Evolutionary conservation across 2,113 vertebrate species (phyloP).

Genomic region (Elanoides forficatus): DNA sequence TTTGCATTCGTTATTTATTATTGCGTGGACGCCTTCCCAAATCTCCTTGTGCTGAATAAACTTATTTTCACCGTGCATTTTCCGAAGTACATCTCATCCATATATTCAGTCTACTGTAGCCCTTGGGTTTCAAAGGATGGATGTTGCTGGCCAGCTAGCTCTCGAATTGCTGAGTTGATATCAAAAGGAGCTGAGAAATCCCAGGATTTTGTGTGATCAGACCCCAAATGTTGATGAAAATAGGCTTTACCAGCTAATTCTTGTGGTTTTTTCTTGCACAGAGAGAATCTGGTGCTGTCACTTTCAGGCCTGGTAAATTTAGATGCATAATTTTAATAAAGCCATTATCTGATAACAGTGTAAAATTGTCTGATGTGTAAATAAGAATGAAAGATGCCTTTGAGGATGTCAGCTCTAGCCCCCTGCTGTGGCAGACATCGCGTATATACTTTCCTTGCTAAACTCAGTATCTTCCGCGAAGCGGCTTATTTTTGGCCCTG

Average conservation of each 20-base stretch:
- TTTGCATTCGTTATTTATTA: not conserved
- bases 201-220: not conserved
- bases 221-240: not conserved
- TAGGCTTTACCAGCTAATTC: not conserved
- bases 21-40: not conserved
- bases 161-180: not conserved
- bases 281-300: not conserved
- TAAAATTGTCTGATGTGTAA: slow-evolving; percentile 47
- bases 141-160: not conserved
- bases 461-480: not conserved
- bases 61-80: not conserved
- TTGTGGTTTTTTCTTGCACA: not conserved
- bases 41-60: not conserved
- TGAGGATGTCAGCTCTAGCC: slow-evolving; percentile 39
- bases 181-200: not conserved
- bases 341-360: slow-evolving; percentile 37
- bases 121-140: not conserved
- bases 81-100: not conserved
- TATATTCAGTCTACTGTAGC: not conserved
- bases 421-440: slow-evolving; percentile 32
- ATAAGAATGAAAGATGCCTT: slow-evolving; percentile 40
- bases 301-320: not conserved
- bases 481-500: not conserved
- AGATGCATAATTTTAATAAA: slow-evolving; percentile 34
- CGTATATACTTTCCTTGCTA: not conserved